phyloP scores from a whole-genome alignment of 2,888 invertebrate species.

The Diaprepes abbreviatus region DNA sequence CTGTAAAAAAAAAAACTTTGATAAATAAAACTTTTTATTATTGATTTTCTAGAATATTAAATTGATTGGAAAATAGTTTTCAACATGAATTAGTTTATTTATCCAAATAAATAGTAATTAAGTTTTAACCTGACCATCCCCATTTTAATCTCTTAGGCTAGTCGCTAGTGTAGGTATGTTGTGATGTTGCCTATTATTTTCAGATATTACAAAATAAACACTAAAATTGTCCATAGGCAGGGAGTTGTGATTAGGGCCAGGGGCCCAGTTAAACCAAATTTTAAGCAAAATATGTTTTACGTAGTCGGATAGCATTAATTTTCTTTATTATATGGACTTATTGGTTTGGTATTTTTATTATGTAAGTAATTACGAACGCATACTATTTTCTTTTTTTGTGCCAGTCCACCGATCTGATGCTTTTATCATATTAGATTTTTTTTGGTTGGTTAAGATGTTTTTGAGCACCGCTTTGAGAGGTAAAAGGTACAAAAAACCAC shows the following conservation, averaged over 20 bases:
- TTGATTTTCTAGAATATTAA: too few relatives aligned
- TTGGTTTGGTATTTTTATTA: conserved; percentile 32
- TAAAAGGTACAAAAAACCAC: conserved; percentile 32
- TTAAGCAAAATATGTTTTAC: conserved; percentile 51
- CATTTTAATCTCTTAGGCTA: too few relatives aligned
- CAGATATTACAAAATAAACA: conserved; percentile 55
- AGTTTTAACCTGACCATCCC: too few relatives aligned
- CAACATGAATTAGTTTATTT: too few relatives aligned
- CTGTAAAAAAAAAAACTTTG: too few relatives aligned
- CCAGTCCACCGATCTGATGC: conserved; percentile 21
- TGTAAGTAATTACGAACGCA: conserved; percentile 37
- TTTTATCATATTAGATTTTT: conserved; percentile 18
- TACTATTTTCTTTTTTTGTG: conserved; percentile 21
- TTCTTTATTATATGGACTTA: conserved; percentile 32
- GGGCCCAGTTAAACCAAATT: conserved; percentile 50
- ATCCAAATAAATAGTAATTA: too few relatives aligned
- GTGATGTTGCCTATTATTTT: conserved; percentile 47
- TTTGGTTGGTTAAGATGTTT: conserved; percentile 23
- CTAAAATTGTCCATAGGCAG: conserved; percentile 53
- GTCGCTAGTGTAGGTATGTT: conserved; percentile 17
- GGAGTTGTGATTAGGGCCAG: conserved; percentile 49
- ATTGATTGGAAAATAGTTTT: too few relatives aligned
- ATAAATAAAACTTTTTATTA: too few relatives aligned
- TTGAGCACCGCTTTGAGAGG: conserved; percentile 40
- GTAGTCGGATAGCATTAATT: conserved; percentile 44